Conservation (phyloP, 2,888 invertebrate genomes). For the Odontothrips loti region DNA sequence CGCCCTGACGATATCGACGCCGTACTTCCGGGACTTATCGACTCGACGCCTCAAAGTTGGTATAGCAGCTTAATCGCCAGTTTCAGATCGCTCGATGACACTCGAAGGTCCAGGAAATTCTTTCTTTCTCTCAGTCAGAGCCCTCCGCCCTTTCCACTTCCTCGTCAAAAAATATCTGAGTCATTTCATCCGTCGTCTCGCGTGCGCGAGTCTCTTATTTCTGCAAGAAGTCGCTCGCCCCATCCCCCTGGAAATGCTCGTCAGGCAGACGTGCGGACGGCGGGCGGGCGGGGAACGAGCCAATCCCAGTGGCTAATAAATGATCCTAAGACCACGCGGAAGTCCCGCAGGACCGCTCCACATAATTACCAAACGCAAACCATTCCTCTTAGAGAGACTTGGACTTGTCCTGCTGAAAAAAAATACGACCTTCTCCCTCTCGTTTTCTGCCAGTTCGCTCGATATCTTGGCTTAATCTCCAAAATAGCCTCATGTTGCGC, state of each 20-base stretch:
- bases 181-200: background rate
- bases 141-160: too few relatives aligned
- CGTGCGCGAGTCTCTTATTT: background rate
- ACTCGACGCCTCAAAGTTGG: too few relatives aligned
- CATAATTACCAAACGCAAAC: slow-evolving; percentile 14
- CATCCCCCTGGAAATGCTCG: background rate
- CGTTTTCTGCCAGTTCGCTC: background rate
- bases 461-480: background rate
- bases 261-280: background rate
- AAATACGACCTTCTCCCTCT: background rate
- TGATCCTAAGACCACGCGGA: background rate
- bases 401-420: background rate
- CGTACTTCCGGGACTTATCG: too few relatives aligned
- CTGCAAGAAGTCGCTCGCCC: background rate
- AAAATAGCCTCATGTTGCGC: background rate
- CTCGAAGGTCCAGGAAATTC: too few relatives aligned
- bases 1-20: too few relatives aligned
- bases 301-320: slow-evolving; percentile 17
- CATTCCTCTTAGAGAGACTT: background rate
- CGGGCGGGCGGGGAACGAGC: background rate
- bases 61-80: too few relatives aligned
- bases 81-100: too few relatives aligned
- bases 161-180: too few relatives aligned
- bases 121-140: too few relatives aligned
- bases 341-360: background rate